Conservation (phyloP, 2,888 invertebrate genomes). For the Pristionchus entomophagus region DNA sequence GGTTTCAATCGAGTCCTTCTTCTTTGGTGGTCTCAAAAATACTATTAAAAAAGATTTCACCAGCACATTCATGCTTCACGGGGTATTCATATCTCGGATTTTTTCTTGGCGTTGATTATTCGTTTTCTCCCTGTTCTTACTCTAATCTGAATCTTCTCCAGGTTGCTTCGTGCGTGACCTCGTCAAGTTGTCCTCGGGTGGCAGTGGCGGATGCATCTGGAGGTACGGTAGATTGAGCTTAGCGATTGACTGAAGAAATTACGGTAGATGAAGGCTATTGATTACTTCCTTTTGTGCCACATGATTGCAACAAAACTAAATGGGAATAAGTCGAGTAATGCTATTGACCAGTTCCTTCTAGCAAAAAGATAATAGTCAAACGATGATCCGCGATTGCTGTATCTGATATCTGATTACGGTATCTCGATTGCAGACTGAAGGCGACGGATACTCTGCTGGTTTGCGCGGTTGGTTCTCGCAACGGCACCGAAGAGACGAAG, state of each 20-base stretch:
- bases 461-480: slow-evolving; percentile 97
- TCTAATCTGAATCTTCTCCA: no score
- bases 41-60: background rate
- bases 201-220: slow-evolving; percentile 99
- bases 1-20: no score
- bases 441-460: slow-evolving; percentile 96
- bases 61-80: background rate
- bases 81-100: no score
- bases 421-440: slow-evolving; percentile 73
- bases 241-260: slow-evolving; percentile 1
- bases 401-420: background rate
- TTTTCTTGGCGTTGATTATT: no score
- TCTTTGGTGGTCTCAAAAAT: background rate
- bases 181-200: slow-evolving; percentile 92
- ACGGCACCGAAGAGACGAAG: slow-evolving; percentile 99
- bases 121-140: no score
- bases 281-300: background rate
- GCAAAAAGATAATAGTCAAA: background rate
- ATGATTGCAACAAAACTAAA: background rate
- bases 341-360: background rate
- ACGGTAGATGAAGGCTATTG: background rate
- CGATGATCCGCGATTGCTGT: background rate
- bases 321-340: background rate
- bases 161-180: slow-evolving; percentile 94
- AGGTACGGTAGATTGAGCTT: slow-evolving; percentile 81